These are phyloP conservation scores for Percopsis omiscomaycus DNA, from an alignment of 2,797 vertebrate genomes.

Conservation along the genomic window DNA sequence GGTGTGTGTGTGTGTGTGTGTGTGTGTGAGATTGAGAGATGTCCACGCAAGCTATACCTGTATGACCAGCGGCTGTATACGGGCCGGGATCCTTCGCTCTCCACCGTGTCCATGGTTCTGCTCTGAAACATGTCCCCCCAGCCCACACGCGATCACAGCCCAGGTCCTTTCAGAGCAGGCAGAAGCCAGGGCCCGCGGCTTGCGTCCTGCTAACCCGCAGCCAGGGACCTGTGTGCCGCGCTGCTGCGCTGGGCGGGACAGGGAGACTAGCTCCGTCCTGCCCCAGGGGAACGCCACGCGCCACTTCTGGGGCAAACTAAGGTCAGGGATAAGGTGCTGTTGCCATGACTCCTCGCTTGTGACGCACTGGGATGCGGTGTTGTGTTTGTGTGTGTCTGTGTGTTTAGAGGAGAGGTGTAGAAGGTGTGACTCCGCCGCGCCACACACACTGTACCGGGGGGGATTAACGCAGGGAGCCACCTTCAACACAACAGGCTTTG, in stretches of 20 bases:
- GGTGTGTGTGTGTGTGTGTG: background rate
- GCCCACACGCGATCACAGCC: background rate
- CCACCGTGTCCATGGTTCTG: conserved; percentile 74
- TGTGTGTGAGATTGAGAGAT: background rate
- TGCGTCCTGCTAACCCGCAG: conserved; percentile 26
- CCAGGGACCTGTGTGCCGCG: background rate
- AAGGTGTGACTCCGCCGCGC: conserved; percentile 15
- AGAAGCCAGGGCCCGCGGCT: conserved; percentile 12
- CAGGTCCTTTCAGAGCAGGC: no score
- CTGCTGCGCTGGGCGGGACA: background rate
- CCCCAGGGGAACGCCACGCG: conserved; percentile 63
- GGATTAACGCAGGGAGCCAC: background rate
- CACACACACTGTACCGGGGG: conserved; percentile 4
- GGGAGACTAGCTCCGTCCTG: conserved; percentile 50
- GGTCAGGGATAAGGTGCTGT: conserved; percentile 54
- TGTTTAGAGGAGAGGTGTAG: background rate
- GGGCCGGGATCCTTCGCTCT: conserved; percentile 68
- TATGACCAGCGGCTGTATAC: conserved; percentile 83
- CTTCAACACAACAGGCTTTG: conserved; percentile 1
- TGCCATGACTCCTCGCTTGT: conserved; percentile 60
- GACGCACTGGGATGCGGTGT: conserved; percentile 28
- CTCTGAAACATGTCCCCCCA: conserved; percentile 19
- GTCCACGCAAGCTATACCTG: conserved; percentile 67
- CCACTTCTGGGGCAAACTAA: conserved; percentile 39
- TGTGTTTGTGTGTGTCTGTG: no score